These are phyloP conservation scores for Phylloscopus trochilus DNA, from an alignment of 2,113 vertebrate species.

Conservation along the genomic window DNA sequence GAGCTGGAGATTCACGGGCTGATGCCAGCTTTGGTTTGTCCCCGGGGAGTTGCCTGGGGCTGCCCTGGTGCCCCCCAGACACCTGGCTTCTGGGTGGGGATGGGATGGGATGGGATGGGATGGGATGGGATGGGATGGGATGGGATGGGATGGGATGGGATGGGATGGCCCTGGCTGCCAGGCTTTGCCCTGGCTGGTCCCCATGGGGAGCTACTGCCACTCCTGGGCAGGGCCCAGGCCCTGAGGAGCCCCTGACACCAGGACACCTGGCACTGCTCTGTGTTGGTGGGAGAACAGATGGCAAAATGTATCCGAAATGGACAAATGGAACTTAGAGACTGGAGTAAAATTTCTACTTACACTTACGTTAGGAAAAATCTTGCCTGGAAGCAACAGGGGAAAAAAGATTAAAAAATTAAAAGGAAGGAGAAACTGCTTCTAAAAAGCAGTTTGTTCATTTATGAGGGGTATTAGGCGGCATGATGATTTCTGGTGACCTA, in stretches of 20 bases:
- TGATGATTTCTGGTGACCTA: not conserved
- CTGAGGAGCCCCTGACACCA: not conserved
- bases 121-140: not conserved
- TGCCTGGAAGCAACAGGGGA: not conserved
- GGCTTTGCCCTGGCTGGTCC: not conserved
- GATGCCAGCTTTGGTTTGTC: not conserved
- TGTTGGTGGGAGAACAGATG: not conserved
- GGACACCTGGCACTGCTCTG: rapidly evolving
- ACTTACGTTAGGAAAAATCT: not conserved
- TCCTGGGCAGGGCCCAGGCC: not conserved
- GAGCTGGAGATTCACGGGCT: not conserved
- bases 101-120: not conserved
- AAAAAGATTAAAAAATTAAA: not conserved
- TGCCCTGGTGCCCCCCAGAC: not conserved
- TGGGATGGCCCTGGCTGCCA: not conserved
- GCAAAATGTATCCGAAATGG: not conserved
- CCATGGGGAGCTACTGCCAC: rapidly evolving
- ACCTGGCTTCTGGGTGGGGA: not conserved
- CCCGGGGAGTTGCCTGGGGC: no score
- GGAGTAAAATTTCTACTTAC: not conserved
- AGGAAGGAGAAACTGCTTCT: not conserved
- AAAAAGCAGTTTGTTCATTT: not conserved
- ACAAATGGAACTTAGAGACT: not conserved
- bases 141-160: not conserved
- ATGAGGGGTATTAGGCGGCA: not conserved